Base-by-base conservation (phyloP, 1,140 invertebrate genomes). In the Drosophila auraria region DNA sequence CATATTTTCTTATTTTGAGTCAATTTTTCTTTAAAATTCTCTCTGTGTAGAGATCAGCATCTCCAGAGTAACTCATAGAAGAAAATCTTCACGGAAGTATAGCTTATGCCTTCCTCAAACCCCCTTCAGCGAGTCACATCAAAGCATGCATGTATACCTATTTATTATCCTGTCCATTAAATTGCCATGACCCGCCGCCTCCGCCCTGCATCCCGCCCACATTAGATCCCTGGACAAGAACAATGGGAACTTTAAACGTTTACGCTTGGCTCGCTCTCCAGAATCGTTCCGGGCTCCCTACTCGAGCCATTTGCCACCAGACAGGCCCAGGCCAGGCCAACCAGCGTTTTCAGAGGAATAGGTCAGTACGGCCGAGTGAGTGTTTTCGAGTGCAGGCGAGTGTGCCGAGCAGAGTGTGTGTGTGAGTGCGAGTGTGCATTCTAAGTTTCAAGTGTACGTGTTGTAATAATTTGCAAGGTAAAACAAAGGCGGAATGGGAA, bases 271-370 rank as follows among this genome's bases (percentile, higher is more conserved):
- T 76, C 64, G 61, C 44, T 76, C 66, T 59, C 50, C 40, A 82
- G 68, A 82, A 78, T 64, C 84, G 84, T 56, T 69, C 77, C 70
- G 64, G 72, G 54, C 57, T 65, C 73, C 42, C 66, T 56, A 54
- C 62, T 62, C 70, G 74, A 83, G 71, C 63, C 68, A 71, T 72
- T 72, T 70, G 64, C 53, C 44, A 30, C 54, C 80, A 76, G 62
- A 64, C 80, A 74, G 69, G 65, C 27, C 62, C 74, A 72, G 62
- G 62, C 53, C 72, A 56, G 69, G 65, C 63, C 75, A 78, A 84
- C 82, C 78, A 78, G 54, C 65, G 76, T 82, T 91, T 87, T 61
- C 68, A 91, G 83, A 87, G 87, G 90, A 92, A 92, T 92, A 92
- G 90, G 90, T 92, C 90, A 92, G 90, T 91, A 78, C 87, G 80